Evolutionary conservation across 2,888 invertebrate species (phyloP), one percentile per base, ranked within the genome.

Genomic region (Xiphydria camelus): DNA sequence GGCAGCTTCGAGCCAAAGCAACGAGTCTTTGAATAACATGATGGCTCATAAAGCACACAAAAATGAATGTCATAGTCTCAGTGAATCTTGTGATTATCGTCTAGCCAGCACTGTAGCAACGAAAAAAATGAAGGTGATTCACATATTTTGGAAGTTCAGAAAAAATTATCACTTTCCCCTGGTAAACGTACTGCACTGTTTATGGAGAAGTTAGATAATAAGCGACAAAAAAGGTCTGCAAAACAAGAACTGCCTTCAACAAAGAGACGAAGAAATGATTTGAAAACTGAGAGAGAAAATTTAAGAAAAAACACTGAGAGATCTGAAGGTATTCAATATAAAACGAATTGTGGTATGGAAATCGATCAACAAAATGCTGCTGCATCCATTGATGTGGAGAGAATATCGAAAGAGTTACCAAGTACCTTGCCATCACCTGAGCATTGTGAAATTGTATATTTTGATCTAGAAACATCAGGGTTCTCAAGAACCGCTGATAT

Each of bases 31-130:
- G 2, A 47, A 47, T 14, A 43, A 38, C 34, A 47, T 43, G 18
- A 42, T 47, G 42, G 42, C 42, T 5, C 47, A 47, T 14, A 42
- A 47, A 38, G 25, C 42, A 2, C 33, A 23, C 1, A 43, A 47
- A 20, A 47, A 43, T 37, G 12, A 31, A 7, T 39, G 31, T 15
- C 31, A 39, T 10, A 39, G 39, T 21, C 21, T 4, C 1, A 39
- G 31, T 7, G 39, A 39, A 10, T 31, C 39, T n/a, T 9, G 7
- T n/a, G 39, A 39, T 10, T 31, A 48, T 12, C 17, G 39, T 1
- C 21, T 39, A 9, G 29, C 39, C 10, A 39, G 39, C 21, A n/a
- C 39, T 29, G 39, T 39, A 1, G 14, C 14, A 4, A 4, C 6
- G 12, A 31, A n/a, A n/a, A 38, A 21, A 37, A 44, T 31, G 38